These are phyloP conservation scores for Oryzias woworae DNA, from an alignment of 2,113 vertebrate species.

Conservation along the genomic window DNA sequence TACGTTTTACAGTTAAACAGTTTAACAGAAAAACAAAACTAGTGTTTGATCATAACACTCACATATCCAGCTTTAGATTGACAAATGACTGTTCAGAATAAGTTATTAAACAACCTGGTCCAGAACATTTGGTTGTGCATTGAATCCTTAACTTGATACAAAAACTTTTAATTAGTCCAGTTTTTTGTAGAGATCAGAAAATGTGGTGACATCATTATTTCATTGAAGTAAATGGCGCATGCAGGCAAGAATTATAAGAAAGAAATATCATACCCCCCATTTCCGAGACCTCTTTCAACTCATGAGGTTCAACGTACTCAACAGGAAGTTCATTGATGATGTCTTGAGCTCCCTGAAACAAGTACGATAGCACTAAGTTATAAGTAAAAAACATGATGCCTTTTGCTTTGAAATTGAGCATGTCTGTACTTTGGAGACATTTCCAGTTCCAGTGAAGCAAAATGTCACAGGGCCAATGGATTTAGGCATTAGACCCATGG, in stretches of 20 bases:
- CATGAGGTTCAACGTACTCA: slow-evolving; percentile 94
- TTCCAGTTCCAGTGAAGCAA: slow-evolving; percentile 97
- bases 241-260: background rate
- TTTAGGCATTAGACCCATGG: slow-evolving; percentile 95
- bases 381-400: background rate
- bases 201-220: too few relatives aligned
- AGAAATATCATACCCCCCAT: slow-evolving; percentile 80
- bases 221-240: too few relatives aligned
- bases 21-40: too few relatives aligned
- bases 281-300: slow-evolving; percentile 88
- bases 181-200: too few relatives aligned
- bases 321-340: slow-evolving; percentile 93
- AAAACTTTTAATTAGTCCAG: too few relatives aligned
- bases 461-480: slow-evolving; percentile 95
- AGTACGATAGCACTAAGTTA: background rate
- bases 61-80: too few relatives aligned
- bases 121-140: too few relatives aligned
- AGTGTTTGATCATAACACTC: too few relatives aligned
- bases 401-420: background rate
- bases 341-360: slow-evolving; percentile 91
- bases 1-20: too few relatives aligned
- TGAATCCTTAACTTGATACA: too few relatives aligned
- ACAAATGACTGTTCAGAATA: too few relatives aligned
- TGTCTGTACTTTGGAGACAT: slow-evolving; percentile 91
- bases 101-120: too few relatives aligned